Percentiles rank a stretch among this genome's conserved stretches.
These are phyloP conservation scores for Spodoptera picta DNA, from an alignment of 2,888 invertebrate genomes.

Conservation along the genomic window DNA sequence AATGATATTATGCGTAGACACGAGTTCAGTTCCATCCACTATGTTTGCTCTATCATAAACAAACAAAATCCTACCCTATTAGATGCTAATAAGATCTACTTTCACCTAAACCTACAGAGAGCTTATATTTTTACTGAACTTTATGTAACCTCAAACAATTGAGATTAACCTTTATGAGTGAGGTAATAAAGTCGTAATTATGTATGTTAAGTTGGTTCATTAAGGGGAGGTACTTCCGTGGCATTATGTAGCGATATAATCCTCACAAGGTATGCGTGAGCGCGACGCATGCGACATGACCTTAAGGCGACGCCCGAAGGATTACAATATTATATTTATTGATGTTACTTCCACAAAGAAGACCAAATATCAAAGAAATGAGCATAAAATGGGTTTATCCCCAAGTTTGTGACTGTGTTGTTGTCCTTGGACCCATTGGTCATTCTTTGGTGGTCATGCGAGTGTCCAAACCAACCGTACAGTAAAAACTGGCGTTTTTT, in stretches of 20 bases:
- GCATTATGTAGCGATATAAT: conserved; percentile 77
- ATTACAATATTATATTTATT: conserved; percentile 68
- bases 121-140: conserved; percentile 51
- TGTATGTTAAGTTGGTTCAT: conserved; percentile 63
- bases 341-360: conserved; percentile 71
- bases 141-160: conserved; percentile 35
- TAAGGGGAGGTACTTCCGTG: conserved; percentile 77
- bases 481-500: too few relatives aligned
- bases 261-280: conserved; percentile 77
- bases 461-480: too few relatives aligned
- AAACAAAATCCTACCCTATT: conserved; percentile 46
- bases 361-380: conserved; percentile 54
- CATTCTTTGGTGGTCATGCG: too few relatives aligned
- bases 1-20: conserved; percentile 87
- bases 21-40: conserved; percentile 71
- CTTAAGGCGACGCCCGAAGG: conserved; percentile 70
- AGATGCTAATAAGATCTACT: conserved; percentile 39
- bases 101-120: conserved; percentile 34
- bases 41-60: conserved; percentile 46
- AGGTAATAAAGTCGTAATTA: conserved; percentile 68
- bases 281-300: conserved; percentile 70
- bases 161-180: conserved; percentile 57
- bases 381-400: conserved; percentile 20
- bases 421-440: too few relatives aligned
- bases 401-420: too few relatives aligned